Evolutionary conservation across 2,797 vertebrate species (phyloP), one percentile per base, ranked within the genome.

Genomic region (Triplophysa yarkandensis): DNA sequence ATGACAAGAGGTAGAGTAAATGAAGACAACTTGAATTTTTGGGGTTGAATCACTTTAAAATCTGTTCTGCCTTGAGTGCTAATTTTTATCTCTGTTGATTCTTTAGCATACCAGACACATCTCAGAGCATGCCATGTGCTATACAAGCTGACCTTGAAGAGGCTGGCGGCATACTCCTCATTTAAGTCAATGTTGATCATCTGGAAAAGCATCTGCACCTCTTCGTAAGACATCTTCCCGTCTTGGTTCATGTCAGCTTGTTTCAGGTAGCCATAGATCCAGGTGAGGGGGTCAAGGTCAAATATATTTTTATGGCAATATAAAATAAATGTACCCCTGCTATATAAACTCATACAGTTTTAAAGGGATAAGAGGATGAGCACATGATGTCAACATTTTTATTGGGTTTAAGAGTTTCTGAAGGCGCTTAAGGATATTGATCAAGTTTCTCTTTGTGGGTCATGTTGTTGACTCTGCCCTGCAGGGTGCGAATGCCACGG

Each of bases 101-200:
- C 30, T 41, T 41, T 11, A 48, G n/a, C 43, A 65, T 32, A 6
- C 8, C 28, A 48, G 39, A 17, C 19, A 39, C 4, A 4, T 63
- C 13, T 27, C 4, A 41, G 61, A 68, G 23, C 17, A 67, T 16
- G 54, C 3, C 4, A 55, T 11, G 34, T 43, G 34, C 6, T 57
- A 46, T n/a, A 70, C 36, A n/a, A 0, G 2, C 64, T 30, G 79
- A 98, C 96, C 95, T 96, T 94, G 82, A 98, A 97, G 75, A 98
- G 94, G 68, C 68, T 87, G 80, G 85, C 90, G 28, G 96, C 95
- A 0, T 98, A 97, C 84, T 92, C 90, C 50, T 97, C 95, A 0
- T 93, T 94, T 86, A 98, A 89, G 84, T 98, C 91, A 3, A 98
- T 93, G 54, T 99, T 98, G 84, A 98, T 94, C 96, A 98, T 96